Evolutionary conservation across 2,888 invertebrate species (phyloP).

Genomic region (Herminia tarsipennalis): DNA sequence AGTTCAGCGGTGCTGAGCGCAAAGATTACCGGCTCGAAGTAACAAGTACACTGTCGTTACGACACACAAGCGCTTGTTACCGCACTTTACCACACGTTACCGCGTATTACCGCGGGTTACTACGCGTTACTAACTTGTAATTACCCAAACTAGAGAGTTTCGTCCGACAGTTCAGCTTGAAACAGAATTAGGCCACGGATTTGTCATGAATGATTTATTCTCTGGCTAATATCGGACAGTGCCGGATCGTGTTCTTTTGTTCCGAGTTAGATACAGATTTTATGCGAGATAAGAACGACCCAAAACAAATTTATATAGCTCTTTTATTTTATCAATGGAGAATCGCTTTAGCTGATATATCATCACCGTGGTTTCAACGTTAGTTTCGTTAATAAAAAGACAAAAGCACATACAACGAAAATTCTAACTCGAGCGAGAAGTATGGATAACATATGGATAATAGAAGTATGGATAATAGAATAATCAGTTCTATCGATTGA

Average conservation of each 20-base stretch:
- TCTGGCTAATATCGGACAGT: slow-evolving; percentile 26
- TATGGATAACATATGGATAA: no score
- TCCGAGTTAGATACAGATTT: slow-evolving; percentile 21
- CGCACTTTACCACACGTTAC: slow-evolving; percentile 36
- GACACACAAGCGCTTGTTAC: slow-evolving; percentile 36
- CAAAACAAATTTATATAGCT: not conserved
- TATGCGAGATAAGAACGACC: not conserved
- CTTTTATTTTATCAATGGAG: no score
- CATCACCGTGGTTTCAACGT: no score
- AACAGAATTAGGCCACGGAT: slow-evolving; percentile 41
- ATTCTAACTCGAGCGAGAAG: no score
- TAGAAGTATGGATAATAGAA: no score
- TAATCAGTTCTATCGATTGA: no score
- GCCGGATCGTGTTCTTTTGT: slow-evolving; percentile 2
- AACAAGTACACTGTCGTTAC: slow-evolving; percentile 32
- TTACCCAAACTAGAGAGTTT: slow-evolving; percentile 42
- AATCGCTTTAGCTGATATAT: no score
- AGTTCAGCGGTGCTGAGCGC: slow-evolving; percentile 21
- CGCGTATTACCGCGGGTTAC: slow-evolving; percentile 31
- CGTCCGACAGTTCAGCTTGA: slow-evolving; percentile 26
- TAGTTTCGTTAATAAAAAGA: no score
- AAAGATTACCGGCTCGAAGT: slow-evolving; percentile 26
- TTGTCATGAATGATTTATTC: slow-evolving; percentile 44
- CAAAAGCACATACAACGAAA: no score
- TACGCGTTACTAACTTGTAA: slow-evolving; percentile 42